phyloP scores from a whole-genome alignment of 2,888 invertebrate species.

The Meghimatium bilineatum region DNA sequence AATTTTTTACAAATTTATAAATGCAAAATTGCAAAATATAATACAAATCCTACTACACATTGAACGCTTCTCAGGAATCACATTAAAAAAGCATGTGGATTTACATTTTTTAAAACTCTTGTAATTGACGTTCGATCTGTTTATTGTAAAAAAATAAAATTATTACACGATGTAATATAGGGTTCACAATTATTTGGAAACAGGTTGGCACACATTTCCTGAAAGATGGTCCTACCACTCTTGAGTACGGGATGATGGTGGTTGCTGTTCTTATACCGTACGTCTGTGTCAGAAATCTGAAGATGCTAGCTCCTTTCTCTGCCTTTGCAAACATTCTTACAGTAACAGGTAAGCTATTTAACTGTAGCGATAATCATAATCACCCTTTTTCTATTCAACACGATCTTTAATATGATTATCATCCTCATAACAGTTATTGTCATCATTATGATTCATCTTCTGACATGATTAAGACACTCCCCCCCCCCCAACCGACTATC shows the following conservation, averaged over 20 bases:
- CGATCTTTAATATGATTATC: background rate
- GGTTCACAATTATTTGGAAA: conserved; percentile 10
- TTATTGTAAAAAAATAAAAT: too few species aligned
- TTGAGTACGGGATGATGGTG: conserved; percentile 80
- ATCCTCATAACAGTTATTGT: background rate
- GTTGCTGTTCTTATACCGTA: conserved; percentile 70
- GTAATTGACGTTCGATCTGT: too few species aligned
- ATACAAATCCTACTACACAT: too few species aligned
- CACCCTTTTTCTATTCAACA: too few species aligned
- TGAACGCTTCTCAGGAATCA: too few species aligned
- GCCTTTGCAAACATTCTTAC: conserved; percentile 90
- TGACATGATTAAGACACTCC: too few species aligned
- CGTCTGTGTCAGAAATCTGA: conserved; percentile 81
- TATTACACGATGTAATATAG: too few species aligned
- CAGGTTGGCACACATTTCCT: conserved; percentile 56
- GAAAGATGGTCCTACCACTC: conserved; percentile 78
- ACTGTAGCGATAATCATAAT: background rate
- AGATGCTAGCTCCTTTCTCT: conserved; percentile 89
- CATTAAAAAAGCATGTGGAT: too few species aligned
- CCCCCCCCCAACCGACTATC: too few species aligned
- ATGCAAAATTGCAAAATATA: too few species aligned
- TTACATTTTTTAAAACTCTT: too few species aligned
- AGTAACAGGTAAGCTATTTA: conserved; percentile 77
- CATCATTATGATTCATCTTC: background rate
- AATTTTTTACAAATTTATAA: too few species aligned